Evolutionary conservation across 2,888 invertebrate genomes (phyloP), one percentile per base, ranked within the genome.

Genomic region (Agrotis clavis): DNA sequence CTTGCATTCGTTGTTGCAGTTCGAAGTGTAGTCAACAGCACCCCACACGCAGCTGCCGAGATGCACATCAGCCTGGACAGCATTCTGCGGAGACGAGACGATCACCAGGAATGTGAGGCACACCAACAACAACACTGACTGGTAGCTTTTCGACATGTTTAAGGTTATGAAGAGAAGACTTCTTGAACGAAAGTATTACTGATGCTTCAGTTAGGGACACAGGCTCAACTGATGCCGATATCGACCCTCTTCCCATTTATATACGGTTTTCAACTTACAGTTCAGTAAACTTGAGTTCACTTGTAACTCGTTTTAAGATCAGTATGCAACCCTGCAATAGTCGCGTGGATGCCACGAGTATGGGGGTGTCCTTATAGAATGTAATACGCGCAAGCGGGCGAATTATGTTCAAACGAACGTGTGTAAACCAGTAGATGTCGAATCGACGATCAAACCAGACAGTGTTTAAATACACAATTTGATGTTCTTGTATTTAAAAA

Each of bases 1-100:
- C 60, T 84, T 83, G 79, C 89, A 89, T 63, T 89, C 89, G 0
- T 47, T 35, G 45, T 87, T 86, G 67, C 89, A 89, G 65, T 89
- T 65, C 0, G 89, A 88, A 0, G 84, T 87, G 70, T 89, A 89
- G 81, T 88, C 45, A 0, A 87, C 87, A 4, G 78, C 89, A 0
- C 89, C 89, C 88, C 88, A 88, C 0, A 89, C 89, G 53, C 88
- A 88, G 75, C 88, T 88, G 35, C 89, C 88, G 35, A 88, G 72
- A 4, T 65, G 84, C n/a, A 74, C 79, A 61, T 88, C 88, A 0
- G 89, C 88, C 7, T 57, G 25, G 0, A 70, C 88, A 9, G 65
- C 72, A 62, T 88, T 85, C 57, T 85, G 77, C 6, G 86, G 87
- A 16, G 80, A 68, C 18, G 87, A 87, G 18, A 88, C 79, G 59